Evolutionary conservation across 2,797 vertebrate species (phyloP).

Genomic region (Lutjanus argentimaculatus): DNA sequence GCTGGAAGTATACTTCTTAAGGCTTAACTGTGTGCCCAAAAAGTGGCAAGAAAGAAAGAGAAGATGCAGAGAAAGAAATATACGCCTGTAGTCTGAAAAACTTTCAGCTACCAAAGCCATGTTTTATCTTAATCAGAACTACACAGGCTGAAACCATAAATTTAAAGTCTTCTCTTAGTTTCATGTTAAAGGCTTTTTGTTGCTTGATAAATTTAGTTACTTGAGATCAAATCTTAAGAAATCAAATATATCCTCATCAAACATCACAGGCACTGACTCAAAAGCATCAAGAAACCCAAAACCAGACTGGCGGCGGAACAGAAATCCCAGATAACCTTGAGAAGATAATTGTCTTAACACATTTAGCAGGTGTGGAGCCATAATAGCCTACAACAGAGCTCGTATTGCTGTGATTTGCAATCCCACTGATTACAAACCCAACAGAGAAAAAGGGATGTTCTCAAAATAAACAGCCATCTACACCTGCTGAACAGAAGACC

Average conservation of each 20-base stretch:
- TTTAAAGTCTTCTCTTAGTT: not conserved
- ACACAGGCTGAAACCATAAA: not conserved
- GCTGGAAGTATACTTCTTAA: not conserved
- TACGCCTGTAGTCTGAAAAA: not conserved
- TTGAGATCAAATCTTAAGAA: not conserved
- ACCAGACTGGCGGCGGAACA: not conserved
- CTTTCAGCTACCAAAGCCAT: not conserved
- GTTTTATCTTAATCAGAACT: constrained; percentile 3
- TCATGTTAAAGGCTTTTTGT: constrained; percentile 3
- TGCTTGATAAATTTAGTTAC: not conserved
- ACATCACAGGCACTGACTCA: constrained; percentile 1
- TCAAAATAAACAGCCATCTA: constrained; percentile 26
- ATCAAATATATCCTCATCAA: constrained; percentile 1
- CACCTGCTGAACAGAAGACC: constrained; percentile 10
- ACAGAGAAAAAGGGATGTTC: constrained; percentile 26
- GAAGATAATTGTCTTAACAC: constrained; percentile 16
- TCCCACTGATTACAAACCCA: constrained; percentile 27
- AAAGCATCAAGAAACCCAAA: constrained; percentile 1
- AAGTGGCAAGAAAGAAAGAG: not conserved
- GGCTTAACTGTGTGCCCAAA: constrained; percentile 1
- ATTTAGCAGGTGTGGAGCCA: constrained; percentile 41
- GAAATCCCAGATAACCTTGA: constrained; percentile 30
- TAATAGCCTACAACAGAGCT: not conserved
- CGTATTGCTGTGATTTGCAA: constrained; percentile 6
- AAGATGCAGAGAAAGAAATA: constrained; percentile 12